These are phyloP conservation scores for Stegophylla sp. DNA, from an alignment of 2,888 invertebrate species.

Conservation along the genomic window DNA sequence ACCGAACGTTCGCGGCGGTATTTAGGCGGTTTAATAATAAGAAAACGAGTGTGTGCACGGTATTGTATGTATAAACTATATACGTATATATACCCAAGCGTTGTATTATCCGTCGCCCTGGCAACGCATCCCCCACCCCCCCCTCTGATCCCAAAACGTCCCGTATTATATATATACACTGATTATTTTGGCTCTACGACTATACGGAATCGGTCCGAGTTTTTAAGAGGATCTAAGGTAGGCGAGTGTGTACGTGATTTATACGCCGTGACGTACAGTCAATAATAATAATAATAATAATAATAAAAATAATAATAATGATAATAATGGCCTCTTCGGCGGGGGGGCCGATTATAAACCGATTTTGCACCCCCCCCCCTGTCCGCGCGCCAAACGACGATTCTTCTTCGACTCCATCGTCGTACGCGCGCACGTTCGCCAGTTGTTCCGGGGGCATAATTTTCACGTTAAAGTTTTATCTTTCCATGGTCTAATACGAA, in stretches of 20 bases:
- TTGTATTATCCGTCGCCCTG: constrained; percentile 18
- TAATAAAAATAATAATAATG: too few relatives aligned
- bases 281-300: too few relatives aligned
- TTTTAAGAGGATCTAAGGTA: constrained; percentile 12
- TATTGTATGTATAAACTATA: too few relatives aligned
- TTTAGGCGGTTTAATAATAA: constrained; percentile 6
- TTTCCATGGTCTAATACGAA: too few relatives aligned
- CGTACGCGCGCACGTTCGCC: too few relatives aligned
- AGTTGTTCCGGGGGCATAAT: too few relatives aligned
- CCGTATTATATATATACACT: neutral
- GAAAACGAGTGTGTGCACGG: neutral
- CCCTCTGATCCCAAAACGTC: too few relatives aligned
- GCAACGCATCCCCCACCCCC: constrained; percentile 8
- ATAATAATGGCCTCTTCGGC: neutral
- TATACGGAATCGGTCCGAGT: constrained; percentile 1
- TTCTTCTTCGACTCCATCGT: too few relatives aligned
- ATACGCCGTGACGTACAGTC: neutral
- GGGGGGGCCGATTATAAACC: neutral
- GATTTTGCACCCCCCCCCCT: neutral
- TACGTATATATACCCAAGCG: neutral
- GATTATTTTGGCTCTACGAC: constrained; percentile 10
- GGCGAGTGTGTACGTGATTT: neutral
- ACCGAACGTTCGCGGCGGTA: neutral
- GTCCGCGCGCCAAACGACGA: neutral
- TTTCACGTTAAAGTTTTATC: too few relatives aligned